Base-by-base conservation (phyloP, 2,888 invertebrate species). In the Rhingia rostrata region DNA sequence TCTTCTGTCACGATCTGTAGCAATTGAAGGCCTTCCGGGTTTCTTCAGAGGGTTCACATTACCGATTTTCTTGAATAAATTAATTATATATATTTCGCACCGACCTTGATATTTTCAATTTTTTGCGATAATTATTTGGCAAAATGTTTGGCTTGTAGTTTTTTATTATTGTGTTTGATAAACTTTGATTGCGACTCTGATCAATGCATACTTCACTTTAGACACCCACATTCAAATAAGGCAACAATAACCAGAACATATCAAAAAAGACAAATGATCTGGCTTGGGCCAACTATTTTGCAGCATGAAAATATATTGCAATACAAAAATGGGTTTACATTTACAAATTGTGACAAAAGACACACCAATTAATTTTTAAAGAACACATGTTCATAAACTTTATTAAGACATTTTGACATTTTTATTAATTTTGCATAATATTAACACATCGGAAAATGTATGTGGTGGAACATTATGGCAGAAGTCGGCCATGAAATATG, bases 351-450 rank as follows among this genome's bases (percentile, higher is more conserved):
- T 37, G 12, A 54, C 12, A 37, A 9, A 5, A 41, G n/a, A 58
- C 10, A 30, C 10, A 41, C 22, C 41, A 58, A 41, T 58, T 41
- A 12, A 10, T 60, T 60, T 43, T 35, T 43, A 60, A 60, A 60
- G 6, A 60, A 43, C 60, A 61, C n/a, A n/a, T 61, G 47, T 5
- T 32, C 49, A n/a, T n/a, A n/a, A n/a, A n/a, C n/a, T n/a, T n/a
- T n/a, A n/a, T n/a, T n/a, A n/a, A n/a, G n/a, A 63, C 47, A 63
- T 37, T 63, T 10, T 63, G 14, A n/a, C n/a, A n/a, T 63, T 43
- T 60, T 43, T 30, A 30, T 60, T 43, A 41, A 45, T n/a, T 33
- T 30, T 32, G 4, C 6, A 41, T 39, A 39, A 41, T 32, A 60
- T 33, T 4, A 30, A 32, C 6, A 12, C 3, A 64, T 64, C 49